These are phyloP conservation scores for Psilanteris sp. DNA, from an alignment of 1,140 invertebrate genomes.

Conservation along the genomic window DNA sequence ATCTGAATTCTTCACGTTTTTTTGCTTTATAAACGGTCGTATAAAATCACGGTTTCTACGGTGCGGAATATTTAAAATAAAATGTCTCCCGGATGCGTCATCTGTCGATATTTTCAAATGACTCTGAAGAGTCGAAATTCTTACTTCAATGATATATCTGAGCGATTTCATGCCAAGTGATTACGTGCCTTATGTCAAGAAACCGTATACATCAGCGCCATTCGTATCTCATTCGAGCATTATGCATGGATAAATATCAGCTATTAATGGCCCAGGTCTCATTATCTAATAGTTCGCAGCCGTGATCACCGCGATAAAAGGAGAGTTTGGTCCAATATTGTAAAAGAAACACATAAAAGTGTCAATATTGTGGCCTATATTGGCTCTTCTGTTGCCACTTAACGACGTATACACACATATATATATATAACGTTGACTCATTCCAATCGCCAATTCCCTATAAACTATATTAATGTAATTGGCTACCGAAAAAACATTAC, in stretches of 20 bases:
- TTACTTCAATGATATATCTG: too few species aligned
- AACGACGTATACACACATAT: too few species aligned
- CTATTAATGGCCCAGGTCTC: slow-evolving; percentile 66
- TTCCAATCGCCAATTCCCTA: slow-evolving; percentile 35
- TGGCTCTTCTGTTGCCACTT: slow-evolving; percentile 55
- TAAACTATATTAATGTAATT: slow-evolving; percentile 60
- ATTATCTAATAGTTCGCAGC: slow-evolving; percentile 69
- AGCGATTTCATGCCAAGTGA: slow-evolving; percentile 41
- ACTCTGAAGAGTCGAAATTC: too few species aligned
- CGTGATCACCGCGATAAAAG: slow-evolving; percentile 60
- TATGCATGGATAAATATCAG: slow-evolving; percentile 65
- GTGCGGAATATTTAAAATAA: too few species aligned
- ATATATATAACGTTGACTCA: slow-evolving; percentile 56
- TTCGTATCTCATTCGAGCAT: slow-evolving; percentile 36
- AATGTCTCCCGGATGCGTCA: too few species aligned
- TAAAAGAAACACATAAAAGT: slow-evolving; percentile 63
- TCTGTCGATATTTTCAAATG: too few species aligned
- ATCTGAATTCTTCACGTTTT: too few species aligned
- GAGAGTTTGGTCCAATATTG: slow-evolving; percentile 63
- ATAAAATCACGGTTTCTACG: too few species aligned
- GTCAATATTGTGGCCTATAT: slow-evolving; percentile 58
- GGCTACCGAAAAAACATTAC: slow-evolving; percentile 26
- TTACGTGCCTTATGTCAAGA: slow-evolving; percentile 50
- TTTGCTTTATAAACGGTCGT: too few species aligned
- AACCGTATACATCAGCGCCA: slow-evolving; percentile 45